These are phyloP conservation scores for Brachionus calyciflorus DNA, from an alignment of 1,140 invertebrate genomes.

Conservation along the genomic window DNA sequence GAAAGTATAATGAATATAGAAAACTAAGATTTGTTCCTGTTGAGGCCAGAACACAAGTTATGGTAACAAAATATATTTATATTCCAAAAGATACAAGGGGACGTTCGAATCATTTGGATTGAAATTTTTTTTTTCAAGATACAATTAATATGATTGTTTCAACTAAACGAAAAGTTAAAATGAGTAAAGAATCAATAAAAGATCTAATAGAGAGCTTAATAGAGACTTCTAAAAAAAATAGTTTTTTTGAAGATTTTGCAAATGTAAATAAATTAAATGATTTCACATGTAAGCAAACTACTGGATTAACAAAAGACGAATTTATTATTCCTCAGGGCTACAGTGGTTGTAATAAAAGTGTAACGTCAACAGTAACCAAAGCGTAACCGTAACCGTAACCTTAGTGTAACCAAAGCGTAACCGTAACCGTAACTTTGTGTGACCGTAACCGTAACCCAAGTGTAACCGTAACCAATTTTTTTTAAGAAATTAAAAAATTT, in stretches of 20 bases:
- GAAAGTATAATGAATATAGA: too few relatives aligned
- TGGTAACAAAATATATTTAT: background rate
- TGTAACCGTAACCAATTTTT: too few relatives aligned
- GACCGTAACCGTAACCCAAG: too few relatives aligned
- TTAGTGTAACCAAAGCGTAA: too few relatives aligned
- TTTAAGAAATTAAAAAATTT: too few relatives aligned
- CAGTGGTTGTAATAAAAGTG: too few relatives aligned
- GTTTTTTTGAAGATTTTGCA: too few relatives aligned
- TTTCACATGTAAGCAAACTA: background rate
- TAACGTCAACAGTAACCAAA: too few relatives aligned
- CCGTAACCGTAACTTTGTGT: too few relatives aligned
- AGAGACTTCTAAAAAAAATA: background rate
- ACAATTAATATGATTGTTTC: background rate
- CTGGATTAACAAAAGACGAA: constrained; percentile 6
- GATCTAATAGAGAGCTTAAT: background rate
- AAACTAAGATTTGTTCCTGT: background rate
- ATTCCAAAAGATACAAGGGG: background rate
- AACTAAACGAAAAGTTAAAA: background rate
- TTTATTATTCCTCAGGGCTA: background rate
- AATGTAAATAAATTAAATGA: background rate
- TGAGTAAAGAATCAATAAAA: background rate
- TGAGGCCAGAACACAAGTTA: background rate
- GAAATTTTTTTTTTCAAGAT: background rate
- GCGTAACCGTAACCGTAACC: too few relatives aligned
- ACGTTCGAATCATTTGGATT: background rate